A percentile compares a stretch with the other conserved stretches of the same genome.
phyloP scores from a whole-genome alignment of 2,888 invertebrate species.

The Bhutanitis thaidina region DNA sequence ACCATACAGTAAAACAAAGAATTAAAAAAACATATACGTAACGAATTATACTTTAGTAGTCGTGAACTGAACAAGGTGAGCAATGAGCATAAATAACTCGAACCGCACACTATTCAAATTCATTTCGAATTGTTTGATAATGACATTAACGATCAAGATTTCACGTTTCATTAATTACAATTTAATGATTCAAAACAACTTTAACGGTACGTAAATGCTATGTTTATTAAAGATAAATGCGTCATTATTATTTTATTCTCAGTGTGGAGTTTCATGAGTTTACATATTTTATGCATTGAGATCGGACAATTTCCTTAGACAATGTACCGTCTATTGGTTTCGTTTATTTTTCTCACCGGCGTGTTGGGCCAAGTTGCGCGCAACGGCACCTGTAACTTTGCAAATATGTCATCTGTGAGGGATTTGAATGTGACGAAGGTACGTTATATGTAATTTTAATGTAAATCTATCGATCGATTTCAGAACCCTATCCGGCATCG shows the following conservation, averaged over 20 bases:
- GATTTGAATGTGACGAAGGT: constrained; percentile 13
- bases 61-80: too few species aligned
- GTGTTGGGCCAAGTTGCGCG: constrained; percentile 6
- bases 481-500: too few species aligned
- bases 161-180: background rate
- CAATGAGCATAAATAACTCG: too few species aligned
- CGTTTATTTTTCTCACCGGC: background rate
- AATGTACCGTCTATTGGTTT: constrained; percentile 7
- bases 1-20: too few species aligned
- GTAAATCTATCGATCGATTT: too few species aligned
- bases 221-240: constrained; percentile 5
- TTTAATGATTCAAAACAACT: background rate
- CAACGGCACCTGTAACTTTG: constrained; percentile 17
- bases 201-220: background rate
- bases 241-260: background rate
- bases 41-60: too few species aligned
- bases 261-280: background rate
- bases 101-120: too few species aligned
- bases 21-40: too few species aligned
- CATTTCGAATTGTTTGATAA: too few species aligned
- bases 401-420: constrained; percentile 1
- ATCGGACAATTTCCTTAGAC: background rate
- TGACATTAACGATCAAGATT: too few species aligned
- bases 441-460: background rate
- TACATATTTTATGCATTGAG: background rate